Percentiles rank a stretch among this genome's conserved stretches.
Conservation (phyloP, 2,888 invertebrate species). For the Eristalis intricaria region DNA sequence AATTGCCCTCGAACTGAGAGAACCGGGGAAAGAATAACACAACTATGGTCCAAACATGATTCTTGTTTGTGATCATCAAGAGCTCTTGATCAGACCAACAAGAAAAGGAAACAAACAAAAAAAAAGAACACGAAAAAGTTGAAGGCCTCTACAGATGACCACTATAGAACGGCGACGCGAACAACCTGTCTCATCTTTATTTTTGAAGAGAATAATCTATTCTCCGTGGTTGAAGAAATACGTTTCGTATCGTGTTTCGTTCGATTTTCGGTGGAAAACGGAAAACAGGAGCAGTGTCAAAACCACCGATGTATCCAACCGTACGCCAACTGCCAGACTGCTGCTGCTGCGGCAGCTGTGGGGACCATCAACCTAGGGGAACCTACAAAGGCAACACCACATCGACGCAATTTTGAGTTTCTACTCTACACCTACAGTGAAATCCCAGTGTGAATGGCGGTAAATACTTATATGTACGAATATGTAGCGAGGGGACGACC, state of each 20-base stretch:
- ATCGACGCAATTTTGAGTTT: conserved; percentile 60
- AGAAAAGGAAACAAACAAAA: background rate
- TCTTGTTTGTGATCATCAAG: conserved; percentile 39
- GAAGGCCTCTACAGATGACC: conserved; percentile 37
- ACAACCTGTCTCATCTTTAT: conserved; percentile 45
- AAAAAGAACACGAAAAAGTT: background rate
- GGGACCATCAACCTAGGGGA: conserved; percentile 69
- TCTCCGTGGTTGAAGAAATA: background rate
- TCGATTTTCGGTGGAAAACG: background rate
- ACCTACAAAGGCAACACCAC: conserved; percentile 52
- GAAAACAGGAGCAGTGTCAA: conserved; percentile 28
- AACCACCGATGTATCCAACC: conserved; percentile 68
- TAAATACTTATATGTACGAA: background rate
- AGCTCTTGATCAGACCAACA: background rate
- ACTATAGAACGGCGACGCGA: conserved; percentile 33
- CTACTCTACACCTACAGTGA: conserved; percentile 66
- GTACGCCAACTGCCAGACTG: conserved; percentile 73
- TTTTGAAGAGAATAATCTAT: conserved; percentile 34
- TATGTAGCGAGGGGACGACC: background rate
- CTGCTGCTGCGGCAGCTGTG: conserved; percentile 61
- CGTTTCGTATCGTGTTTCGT: background rate
- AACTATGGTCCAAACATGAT: conserved; percentile 28
- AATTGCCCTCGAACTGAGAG: conserved; percentile 73
- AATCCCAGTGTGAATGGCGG: conserved; percentile 58
- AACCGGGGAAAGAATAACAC: conserved; percentile 23